phyloP scores from a whole-genome alignment of 1,140 invertebrate genomes.

The Penaeus chinensis region DNA sequence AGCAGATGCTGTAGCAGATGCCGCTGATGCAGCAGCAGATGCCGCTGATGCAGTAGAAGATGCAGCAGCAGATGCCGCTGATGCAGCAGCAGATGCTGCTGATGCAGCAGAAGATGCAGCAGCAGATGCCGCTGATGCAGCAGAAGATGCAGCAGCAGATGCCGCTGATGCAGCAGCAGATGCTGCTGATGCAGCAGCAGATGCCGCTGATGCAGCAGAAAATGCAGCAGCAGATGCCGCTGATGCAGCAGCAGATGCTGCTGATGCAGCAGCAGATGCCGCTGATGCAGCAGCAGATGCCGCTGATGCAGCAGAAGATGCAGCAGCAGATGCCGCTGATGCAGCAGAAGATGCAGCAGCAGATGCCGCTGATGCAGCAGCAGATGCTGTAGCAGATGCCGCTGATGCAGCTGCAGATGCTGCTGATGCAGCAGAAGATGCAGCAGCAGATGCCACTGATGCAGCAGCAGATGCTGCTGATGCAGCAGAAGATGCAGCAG shows the following conservation, averaged over 20 bases:
- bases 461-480: constrained; percentile 2
- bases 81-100: neutral
- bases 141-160: constrained; percentile 12
- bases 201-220: constrained; percentile 21
- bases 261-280: neutral
- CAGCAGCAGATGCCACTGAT: neutral
- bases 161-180: constrained; percentile 17
- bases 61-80: neutral
- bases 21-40: too few species aligned
- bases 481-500: neutral
- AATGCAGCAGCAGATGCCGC: neutral
- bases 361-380: neutral
- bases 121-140: constrained; percentile 4
- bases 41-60: neutral
- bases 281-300: neutral
- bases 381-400: neutral
- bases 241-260: neutral
- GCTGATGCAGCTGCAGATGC: neutral
- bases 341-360: constrained; percentile 16
- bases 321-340: neutral
- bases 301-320: neutral
- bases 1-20: too few species aligned
- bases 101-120: constrained; percentile 7
- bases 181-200: neutral
- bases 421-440: constrained; percentile 19